Conservation (phyloP, 23 tunicate species). For the Halocynthia aurantium region DNA sequence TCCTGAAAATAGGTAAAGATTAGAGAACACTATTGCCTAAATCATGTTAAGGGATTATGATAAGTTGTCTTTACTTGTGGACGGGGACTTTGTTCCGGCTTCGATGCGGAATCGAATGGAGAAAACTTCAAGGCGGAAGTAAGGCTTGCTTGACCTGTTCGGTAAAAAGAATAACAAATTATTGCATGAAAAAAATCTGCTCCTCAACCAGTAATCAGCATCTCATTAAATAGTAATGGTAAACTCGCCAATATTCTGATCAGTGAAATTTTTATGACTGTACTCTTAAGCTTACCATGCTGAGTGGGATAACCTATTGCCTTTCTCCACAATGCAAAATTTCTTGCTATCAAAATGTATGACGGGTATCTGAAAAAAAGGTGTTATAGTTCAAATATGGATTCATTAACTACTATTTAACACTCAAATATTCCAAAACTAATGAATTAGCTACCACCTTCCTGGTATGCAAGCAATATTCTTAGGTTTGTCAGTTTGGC, state of each 20-base stretch:
- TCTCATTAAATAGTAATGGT: too few species aligned
- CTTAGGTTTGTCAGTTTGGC: background rate
- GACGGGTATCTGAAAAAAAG: slow-evolving; percentile 6
- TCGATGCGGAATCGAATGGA: slow-evolving; percentile 7
- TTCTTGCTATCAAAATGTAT: slow-evolving; percentile 15
- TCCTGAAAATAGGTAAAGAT: background rate
- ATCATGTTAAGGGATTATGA: background rate
- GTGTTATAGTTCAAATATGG: too few species aligned
- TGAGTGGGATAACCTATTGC: slow-evolving; percentile 1
- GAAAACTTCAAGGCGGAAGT: slow-evolving; percentile 2
- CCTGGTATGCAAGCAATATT: background rate
- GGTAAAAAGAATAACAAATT: too few species aligned
- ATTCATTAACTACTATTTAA: too few species aligned
- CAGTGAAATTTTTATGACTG: too few species aligned
- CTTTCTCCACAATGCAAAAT: slow-evolving; percentile 21
- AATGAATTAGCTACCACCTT: background rate
- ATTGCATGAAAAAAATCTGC: too few species aligned
- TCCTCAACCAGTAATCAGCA: too few species aligned
- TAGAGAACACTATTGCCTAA: background rate
- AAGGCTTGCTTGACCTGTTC: too few species aligned
- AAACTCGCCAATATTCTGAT: too few species aligned
- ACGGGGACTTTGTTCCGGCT: slow-evolving; percentile 24
- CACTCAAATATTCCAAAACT: too few species aligned
- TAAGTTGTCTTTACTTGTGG: slow-evolving; percentile 1
- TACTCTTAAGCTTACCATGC: background rate